phyloP scores from a whole-genome alignment of 1,140 invertebrate species.

The Heliothis virescens region DNA sequence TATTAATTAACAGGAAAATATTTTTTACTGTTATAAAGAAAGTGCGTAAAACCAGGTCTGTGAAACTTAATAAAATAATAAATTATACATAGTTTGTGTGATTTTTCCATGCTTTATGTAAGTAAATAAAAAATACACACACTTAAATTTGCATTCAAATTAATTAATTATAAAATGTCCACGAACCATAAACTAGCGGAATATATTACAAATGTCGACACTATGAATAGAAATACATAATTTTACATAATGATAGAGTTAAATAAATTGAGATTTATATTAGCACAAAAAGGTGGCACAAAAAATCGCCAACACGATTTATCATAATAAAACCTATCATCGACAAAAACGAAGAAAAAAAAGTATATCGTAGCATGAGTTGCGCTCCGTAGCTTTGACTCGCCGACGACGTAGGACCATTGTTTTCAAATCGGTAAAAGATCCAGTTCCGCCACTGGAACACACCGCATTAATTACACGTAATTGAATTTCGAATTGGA shows the following conservation, averaged over 20 bases:
- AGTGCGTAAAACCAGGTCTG: background rate
- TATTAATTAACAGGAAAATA: background rate
- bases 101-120: no score
- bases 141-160: conserved; percentile 10
- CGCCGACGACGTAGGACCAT: conserved; percentile 68
- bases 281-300: conserved; percentile 51
- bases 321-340: conserved; percentile 66
- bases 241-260: conserved; percentile 39
- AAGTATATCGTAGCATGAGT: conserved; percentile 62
- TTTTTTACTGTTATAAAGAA: background rate
- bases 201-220: conserved; percentile 25
- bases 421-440: conserved; percentile 80
- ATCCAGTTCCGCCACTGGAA: conserved; percentile 73
- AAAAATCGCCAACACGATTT: conserved; percentile 61
- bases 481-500: conserved; percentile 86
- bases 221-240: conserved; percentile 31
- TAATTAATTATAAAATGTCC: conserved; percentile 10
- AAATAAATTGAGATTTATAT: conserved; percentile 62
- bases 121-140: background rate
- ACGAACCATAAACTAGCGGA: conserved; percentile 11
- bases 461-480: conserved; percentile 82
- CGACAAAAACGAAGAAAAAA: conserved; percentile 65
- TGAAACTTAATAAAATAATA: no score
- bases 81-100: no score
- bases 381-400: conserved; percentile 67